Evolutionary conservation across 2,888 invertebrate species (phyloP).

Genomic region (Nemurella pictetii): DNA sequence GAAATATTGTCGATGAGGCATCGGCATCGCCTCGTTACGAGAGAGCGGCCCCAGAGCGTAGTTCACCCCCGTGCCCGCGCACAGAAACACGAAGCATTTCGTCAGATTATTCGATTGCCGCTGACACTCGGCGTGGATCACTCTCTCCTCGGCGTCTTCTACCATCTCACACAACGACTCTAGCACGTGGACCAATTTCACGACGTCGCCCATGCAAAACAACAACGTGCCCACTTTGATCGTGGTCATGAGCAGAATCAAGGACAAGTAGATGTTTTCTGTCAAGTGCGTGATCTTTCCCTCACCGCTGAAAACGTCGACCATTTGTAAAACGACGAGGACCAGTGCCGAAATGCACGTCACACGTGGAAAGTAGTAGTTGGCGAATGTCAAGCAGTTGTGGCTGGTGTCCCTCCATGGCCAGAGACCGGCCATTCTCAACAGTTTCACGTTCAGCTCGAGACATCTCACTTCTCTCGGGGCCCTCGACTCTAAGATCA

Average conservation of each 20-base stretch:
- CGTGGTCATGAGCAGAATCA: background rate
- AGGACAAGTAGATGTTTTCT: constrained; percentile 17
- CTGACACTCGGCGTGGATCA: background rate
- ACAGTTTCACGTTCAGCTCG: constrained; percentile 13
- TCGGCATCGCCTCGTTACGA: background rate
- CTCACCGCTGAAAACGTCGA: background rate
- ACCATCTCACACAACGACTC: background rate
- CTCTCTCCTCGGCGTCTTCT: background rate
- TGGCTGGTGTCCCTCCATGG: background rate
- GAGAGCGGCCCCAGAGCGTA: background rate
- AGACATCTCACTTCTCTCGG: background rate
- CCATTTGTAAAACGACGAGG: background rate
- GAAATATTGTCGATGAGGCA: constrained; percentile 18
- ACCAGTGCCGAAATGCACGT: background rate
- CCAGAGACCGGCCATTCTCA: background rate
- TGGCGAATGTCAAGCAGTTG: background rate
- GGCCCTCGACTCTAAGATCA: background rate
- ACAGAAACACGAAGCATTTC: constrained; percentile 1
- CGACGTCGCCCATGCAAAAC: background rate
- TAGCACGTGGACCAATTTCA: background rate
- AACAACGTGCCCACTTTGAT: background rate
- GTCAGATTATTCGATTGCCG: background rate
- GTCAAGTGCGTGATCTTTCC: constrained; percentile 9
- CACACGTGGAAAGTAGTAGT: background rate
- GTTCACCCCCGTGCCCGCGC: background rate